Evolutionary conservation across 2,888 invertebrate species (phyloP), one percentile per base, ranked within the genome.

Genomic region (Eristalis tenax): DNA sequence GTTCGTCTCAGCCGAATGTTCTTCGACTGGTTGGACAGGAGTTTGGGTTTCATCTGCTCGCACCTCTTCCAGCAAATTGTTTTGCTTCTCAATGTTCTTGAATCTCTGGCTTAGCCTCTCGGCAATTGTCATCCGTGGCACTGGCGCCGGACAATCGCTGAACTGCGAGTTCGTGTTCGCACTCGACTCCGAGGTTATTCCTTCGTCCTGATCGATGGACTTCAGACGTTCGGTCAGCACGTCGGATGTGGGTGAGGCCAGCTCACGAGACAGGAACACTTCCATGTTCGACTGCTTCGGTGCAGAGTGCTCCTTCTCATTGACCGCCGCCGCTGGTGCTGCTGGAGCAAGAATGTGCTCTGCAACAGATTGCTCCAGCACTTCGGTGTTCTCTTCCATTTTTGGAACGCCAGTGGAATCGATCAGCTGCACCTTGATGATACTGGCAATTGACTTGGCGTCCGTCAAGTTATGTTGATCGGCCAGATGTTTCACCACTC

Each of bases 401-500:
- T 88, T 59, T 3, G 89, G 63, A 10, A 90, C 89, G 35, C 74
- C 87, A 11, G 88, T 82, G 0, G 43, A 64, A 23, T 90, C 81
- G 23, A 90, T 89, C 23, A 92, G 59, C 28, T 88, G 82, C 56
- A 82, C 75, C 65, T 88, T 71, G 73, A 89, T 87, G 3, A 89
- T 89, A 15, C 73, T 66, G 6, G 70, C 63, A 1, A 82, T 85
- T 22, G 89, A 86, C 1, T 83, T 83, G 1, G 89, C 80, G 11
- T 83, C 75, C 1, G 73, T 57, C 2, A 90, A 28, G 1, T 83
- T 90, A 78, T 93, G 93, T 4, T 93, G 91, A 0, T 81, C 38
- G 35, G 89, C 43, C 75, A 96, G 93, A 89, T 97, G 97, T 0
- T 93, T 94, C 85, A 95, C 94, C 0, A 97, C 92, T 90, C 95